Percentiles rank a stretch among this genome's conserved stretches.
phyloP scores from a whole-genome alignment of 1,140 invertebrate species.

The Nixonia krombeini region DNA sequence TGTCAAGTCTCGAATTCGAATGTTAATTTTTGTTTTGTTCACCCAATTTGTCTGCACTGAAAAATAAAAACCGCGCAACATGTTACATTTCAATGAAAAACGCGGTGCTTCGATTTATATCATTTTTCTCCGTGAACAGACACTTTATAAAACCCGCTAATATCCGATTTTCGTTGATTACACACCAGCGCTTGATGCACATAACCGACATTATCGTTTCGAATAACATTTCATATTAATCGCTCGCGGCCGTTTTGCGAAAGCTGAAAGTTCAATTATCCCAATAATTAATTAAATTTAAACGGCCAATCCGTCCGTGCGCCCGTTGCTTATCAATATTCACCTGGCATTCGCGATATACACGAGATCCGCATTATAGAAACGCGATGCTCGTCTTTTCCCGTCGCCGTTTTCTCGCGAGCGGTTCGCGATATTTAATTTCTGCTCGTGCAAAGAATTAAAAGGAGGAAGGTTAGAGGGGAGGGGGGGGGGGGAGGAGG shows the following conservation, averaged over 20 bases:
- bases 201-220: conserved; percentile 52
- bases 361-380: too few relatives aligned
- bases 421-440: not conserved
- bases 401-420: too few relatives aligned
- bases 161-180: conserved; percentile 48
- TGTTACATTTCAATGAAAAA: too few relatives aligned
- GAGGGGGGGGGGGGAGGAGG: too few relatives aligned
- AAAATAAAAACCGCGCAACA: too few relatives aligned
- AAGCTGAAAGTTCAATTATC: conserved; percentile 61
- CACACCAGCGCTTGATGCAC: conserved; percentile 40
- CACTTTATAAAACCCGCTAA: conserved; percentile 46
- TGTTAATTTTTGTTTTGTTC: too few relatives aligned
- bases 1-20: too few relatives aligned
- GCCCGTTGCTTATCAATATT: conserved; percentile 52
- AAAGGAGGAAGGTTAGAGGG: too few relatives aligned
- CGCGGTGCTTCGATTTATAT: too few relatives aligned
- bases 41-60: too few relatives aligned
- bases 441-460: not conserved
- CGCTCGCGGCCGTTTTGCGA: conserved; percentile 51
- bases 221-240: conserved; percentile 59
- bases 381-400: too few relatives aligned
- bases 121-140: too few relatives aligned
- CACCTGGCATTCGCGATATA: conserved; percentile 7
- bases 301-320: conserved; percentile 46
- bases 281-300: conserved; percentile 64